A percentile compares a stretch with the other conserved stretches of the same genome.
Evolutionary conservation across 2,113 vertebrate genomes (phyloP).

Genomic region (Phalacrocorax aristotelis): DNA sequence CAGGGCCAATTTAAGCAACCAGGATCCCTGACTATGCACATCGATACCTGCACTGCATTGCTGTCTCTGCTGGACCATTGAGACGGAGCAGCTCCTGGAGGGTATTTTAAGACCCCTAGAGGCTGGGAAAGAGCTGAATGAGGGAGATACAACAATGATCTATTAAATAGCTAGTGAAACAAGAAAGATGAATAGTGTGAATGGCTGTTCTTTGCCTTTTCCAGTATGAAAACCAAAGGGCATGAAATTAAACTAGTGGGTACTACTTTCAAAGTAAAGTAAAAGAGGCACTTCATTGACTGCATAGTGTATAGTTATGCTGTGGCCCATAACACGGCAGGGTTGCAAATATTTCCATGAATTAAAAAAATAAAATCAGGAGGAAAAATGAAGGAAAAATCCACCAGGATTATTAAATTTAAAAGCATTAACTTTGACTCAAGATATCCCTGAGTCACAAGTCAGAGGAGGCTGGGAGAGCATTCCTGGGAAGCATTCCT

Average conservation of each 20-base stretch:
- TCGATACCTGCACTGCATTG: background rate
- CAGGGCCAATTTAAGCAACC: background rate
- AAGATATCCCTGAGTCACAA: background rate
- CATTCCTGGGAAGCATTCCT: background rate
- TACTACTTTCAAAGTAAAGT: background rate
- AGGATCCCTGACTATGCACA: background rate
- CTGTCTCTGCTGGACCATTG: background rate
- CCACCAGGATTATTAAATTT: background rate
- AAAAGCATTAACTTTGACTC: background rate
- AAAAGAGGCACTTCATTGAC: background rate
- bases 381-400: background rate
- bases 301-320: background rate
- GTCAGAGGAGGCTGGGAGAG: background rate
- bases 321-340: background rate
- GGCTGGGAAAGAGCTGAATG: background rate
- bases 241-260: background rate
- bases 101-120: background rate
- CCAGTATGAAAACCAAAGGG: background rate
- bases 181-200: background rate
- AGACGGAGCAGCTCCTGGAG: background rate
- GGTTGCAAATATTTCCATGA: background rate
- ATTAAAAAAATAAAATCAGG: background rate
- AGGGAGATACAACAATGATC: background rate
- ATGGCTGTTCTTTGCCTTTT: background rate
- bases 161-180: background rate